Base-by-base conservation (phyloP, 2,888 invertebrate genomes). In the Volucella inanis region DNA sequence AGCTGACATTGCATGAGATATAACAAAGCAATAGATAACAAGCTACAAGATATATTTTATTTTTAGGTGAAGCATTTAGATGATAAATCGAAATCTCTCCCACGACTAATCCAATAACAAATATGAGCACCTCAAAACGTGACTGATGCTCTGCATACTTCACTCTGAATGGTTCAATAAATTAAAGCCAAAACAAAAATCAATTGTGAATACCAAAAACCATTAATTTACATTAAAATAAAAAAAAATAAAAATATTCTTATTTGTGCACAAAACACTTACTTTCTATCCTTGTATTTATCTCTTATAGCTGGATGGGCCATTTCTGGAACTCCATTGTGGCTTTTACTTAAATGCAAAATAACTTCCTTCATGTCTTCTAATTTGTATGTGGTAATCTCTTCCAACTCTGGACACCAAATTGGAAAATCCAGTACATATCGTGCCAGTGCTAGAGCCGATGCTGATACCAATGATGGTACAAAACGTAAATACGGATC, bases 221-320 rank as follows among this genome's bases (percentile, higher is more conserved):
- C 31, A 15, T 11, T 15, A 50, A 15, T 54, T 9, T 15, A n/a
- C n/a, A 45, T 43, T 2, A 52, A 67, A n/a, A n/a, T n/a, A n/a
- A n/a, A n/a, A n/a, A n/a, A n/a, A n/a, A n/a, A n/a, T n/a, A 38
- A 9, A 18, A 15, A 10, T 10, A n/a, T 6, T 6, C 11, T 39
- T 11, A 22, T 22, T 2, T 11, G 14, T 12, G 49, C 9, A 10
- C 45, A 41, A 14, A 18, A 22, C 39, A 92, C 94, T 92, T 89
- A 96, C 94, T 96, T 96, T 91, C 93, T 94, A 88, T 92, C 93
- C 92, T 95, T 96, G 93, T 97, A 98, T 93, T 98, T 98, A 90
- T 98, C 98, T 87, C 95, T 94, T 87, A 98, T 96, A 61, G 98
- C 97, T 91, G 96, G 96, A 90, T 98, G 97, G 49, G 94, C 94